A percentile compares a stretch with the other conserved stretches of the same genome.
Conservation (phyloP, 2,888 invertebrate species). For the Leptarthrus brevirostris region DNA sequence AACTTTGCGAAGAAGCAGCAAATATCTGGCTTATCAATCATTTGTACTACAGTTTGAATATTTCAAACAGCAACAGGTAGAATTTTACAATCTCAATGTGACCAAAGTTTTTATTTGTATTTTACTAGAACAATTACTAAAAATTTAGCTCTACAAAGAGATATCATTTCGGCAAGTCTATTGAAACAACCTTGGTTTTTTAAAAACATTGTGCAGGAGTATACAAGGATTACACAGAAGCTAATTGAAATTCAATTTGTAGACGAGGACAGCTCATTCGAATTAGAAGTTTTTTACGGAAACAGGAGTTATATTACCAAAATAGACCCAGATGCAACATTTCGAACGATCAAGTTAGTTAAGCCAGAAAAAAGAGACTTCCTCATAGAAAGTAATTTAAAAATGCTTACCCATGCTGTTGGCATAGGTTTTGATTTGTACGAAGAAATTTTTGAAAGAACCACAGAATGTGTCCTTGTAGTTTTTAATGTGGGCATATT, state of each 20-base stretch:
- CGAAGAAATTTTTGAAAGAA: slow-evolving; percentile 56
- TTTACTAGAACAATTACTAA: slow-evolving; percentile 58
- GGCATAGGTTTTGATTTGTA: slow-evolving; percentile 59
- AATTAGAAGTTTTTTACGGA: slow-evolving; percentile 55
- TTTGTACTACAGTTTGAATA: slow-evolving; percentile 43
- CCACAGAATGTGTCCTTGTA: slow-evolving; percentile 57
- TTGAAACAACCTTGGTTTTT: slow-evolving; percentile 61
- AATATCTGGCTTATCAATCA: slow-evolving; percentile 54
- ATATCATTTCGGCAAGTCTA: slow-evolving; percentile 61
- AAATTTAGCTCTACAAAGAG: slow-evolving; percentile 61
- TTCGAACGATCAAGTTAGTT: slow-evolving; percentile 32
- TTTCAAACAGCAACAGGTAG: slow-evolving; percentile 31
- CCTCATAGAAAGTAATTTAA: slow-evolving; percentile 57
- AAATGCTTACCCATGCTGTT: slow-evolving; percentile 59
- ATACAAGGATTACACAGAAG: slow-evolving; percentile 51
- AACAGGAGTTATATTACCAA: slow-evolving; percentile 42
- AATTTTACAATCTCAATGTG: not conserved
- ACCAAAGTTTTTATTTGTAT: too few species aligned
- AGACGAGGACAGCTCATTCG: not conserved
- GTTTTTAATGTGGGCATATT: slow-evolving; percentile 60
- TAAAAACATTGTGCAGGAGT: slow-evolving; percentile 58
- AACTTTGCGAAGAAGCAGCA: slow-evolving; percentile 45
- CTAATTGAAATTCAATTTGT: not conserved
- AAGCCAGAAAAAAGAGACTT: slow-evolving; percentile 10
- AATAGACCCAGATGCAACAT: slow-evolving; percentile 57